A percentile compares a stretch with the other conserved stretches of the same genome.
phyloP scores from a whole-genome alignment of 2,113 vertebrate genomes.

The Labeo catla region DNA sequence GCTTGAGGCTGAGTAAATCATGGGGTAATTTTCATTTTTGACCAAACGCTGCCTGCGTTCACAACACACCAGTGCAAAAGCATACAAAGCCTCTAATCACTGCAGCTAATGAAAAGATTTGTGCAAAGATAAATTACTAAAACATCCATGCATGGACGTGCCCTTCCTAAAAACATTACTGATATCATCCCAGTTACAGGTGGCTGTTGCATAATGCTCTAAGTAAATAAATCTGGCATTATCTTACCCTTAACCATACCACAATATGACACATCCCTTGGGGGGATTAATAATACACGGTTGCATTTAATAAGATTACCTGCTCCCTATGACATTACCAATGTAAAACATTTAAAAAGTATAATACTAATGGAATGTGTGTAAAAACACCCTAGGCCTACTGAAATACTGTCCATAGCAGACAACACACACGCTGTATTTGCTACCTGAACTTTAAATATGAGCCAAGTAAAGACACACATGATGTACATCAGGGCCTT shows the following conservation, averaged over 20 bases:
- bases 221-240: not conserved
- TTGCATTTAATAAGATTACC: slow-evolving; percentile 19
- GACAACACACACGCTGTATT: not conserved
- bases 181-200: not conserved
- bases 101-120: slow-evolving; percentile 14
- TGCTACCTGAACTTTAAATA: not conserved
- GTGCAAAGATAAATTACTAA: slow-evolving; percentile 10
- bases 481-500: not conserved
- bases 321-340: not conserved
- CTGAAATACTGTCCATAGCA: not conserved
- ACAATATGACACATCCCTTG: not conserved
- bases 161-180: slow-evolving; percentile 1
- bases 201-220: not conserved
- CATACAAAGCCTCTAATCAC: not conserved
- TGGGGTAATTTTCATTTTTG: not conserved
- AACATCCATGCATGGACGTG: not conserved
- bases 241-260: not conserved
- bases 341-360: not conserved
- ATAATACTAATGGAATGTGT: not conserved
- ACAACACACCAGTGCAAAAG: not conserved
- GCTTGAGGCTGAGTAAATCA: too few relatives aligned
- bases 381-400: not conserved
- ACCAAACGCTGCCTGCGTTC: not conserved
- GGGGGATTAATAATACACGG: not conserved
- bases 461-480: not conserved